Evolutionary conservation across 2,888 invertebrate species (phyloP).

Genomic region (Paralinhomoeus sp.): DNA sequence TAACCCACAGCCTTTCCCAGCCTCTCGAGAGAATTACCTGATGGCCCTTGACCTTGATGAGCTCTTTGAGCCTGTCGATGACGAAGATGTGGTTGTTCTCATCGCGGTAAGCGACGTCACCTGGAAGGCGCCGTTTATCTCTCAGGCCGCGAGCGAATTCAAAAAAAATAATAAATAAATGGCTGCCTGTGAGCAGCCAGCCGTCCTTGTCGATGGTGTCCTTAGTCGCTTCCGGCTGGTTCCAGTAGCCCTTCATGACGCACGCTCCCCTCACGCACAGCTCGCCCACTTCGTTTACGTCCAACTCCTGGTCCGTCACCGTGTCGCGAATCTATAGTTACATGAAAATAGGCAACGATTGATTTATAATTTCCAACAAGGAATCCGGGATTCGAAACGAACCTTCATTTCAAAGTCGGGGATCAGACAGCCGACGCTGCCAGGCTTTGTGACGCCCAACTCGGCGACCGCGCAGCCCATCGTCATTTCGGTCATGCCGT

Average conservation of each 20-base stretch:
- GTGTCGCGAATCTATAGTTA: conserved; percentile 25
- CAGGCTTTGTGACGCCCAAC: conserved; percentile 33
- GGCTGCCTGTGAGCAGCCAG: conserved; percentile 47
- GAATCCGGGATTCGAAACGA: too few relatives aligned
- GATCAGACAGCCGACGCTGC: conserved; percentile 42
- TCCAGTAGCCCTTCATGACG: conserved; percentile 61
- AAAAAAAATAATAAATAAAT: too few relatives aligned
- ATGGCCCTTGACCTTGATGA: conserved; percentile 68
- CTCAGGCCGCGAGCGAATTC: too few relatives aligned
- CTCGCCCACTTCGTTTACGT: conserved; percentile 50
- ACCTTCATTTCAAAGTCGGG: conserved; percentile 42
- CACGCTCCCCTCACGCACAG: conserved; percentile 56
- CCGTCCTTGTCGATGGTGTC: conserved; percentile 46
- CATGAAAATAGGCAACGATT: too few relatives aligned
- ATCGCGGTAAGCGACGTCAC: conserved; percentile 60
- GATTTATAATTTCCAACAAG: too few relatives aligned
- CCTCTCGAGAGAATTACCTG: too few relatives aligned
- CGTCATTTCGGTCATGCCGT: conserved; percentile 50
- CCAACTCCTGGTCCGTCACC: conserved; percentile 36
- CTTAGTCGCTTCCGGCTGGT: conserved; percentile 45
- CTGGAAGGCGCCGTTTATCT: conserved; percentile 31
- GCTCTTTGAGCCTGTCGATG: conserved; percentile 61
- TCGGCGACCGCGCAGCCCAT: conserved; percentile 33
- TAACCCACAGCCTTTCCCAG: too few relatives aligned
- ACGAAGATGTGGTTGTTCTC: conserved; percentile 50